Conservation (phyloP, 1,140 invertebrate species). For the Mesaphorura yosii region DNA sequence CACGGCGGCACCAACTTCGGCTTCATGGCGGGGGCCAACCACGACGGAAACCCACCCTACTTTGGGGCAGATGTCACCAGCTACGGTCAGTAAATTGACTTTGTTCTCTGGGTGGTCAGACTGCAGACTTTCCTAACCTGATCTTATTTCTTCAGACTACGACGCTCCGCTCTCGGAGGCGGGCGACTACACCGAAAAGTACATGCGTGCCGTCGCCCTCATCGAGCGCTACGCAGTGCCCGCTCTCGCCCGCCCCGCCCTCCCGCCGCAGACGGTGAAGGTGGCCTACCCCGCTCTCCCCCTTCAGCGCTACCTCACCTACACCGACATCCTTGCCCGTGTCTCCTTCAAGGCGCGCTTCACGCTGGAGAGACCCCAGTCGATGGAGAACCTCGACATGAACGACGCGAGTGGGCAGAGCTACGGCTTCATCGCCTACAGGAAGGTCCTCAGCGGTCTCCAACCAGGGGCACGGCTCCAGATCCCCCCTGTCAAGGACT, state of each 20-base stretch:
- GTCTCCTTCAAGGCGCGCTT: conserved; percentile 18
- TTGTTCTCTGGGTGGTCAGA: not conserved
- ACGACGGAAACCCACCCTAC: conserved; percentile 24
- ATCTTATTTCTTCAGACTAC: conserved; percentile 20
- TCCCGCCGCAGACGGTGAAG: conserved; percentile 33
- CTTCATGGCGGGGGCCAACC: conserved; percentile 53
- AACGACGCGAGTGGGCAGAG: conserved; percentile 43
- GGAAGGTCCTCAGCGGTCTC: conserved; percentile 29
- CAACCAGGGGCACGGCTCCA: conserved; percentile 2
- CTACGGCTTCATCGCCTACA: conserved; percentile 47
- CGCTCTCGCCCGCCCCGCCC: conserved; percentile 24
- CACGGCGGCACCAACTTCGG: conserved; percentile 46
- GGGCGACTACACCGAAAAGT: conserved; percentile 28
- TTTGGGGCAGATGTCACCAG: conserved; percentile 43
- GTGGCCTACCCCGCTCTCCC: conserved; percentile 32
- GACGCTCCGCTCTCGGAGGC: conserved; percentile 25
- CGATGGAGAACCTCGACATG: conserved; percentile 49
- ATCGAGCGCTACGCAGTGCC: conserved; percentile 20
- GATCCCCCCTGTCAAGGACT: conserved; percentile 41
- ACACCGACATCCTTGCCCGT: conserved; percentile 21
- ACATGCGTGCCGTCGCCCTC: conserved; percentile 6
- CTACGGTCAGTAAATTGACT: conserved; percentile 39
- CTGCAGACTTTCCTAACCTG: not conserved
- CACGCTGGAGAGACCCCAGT: conserved; percentile 26
- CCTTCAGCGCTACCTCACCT: conserved; percentile 33